Base-by-base conservation (phyloP, 2,113 vertebrate genomes). In the Parus major region DNA sequence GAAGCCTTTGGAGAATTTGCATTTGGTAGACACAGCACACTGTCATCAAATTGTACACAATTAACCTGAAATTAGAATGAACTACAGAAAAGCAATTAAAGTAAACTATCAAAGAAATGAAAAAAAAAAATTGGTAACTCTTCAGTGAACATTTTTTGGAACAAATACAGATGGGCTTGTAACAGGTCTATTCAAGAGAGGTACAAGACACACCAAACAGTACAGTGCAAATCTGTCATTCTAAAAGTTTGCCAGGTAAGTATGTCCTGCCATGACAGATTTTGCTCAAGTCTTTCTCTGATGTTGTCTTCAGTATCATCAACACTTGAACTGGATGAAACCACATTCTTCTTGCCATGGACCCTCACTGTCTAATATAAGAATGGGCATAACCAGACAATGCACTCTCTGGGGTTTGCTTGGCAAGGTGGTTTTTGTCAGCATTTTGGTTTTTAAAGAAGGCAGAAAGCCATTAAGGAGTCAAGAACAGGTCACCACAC, bases 1-100 rank as follows among this genome's bases (percentile, higher is more conserved):
- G 25, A 89, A 76, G 53, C 41, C 78, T 75, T 84, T 3, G 21
- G 53, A 87, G 41, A 87, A 92, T 87, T 82, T 82, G 46, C 63
- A 80, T 90, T 90, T 80, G 27, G 63, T 89, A 85, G 78, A 85
- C 73, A 59, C 24, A 87, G 81, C 23, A 86, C 15, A 82, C 18
- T 63, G 25, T 69, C 78, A 90, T 85, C 59, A 90, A 80, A 59
- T 49, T 46, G n/a, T 57, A 61, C 55, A 77, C 41, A 82, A 91
- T 90, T 94, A 93, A 95, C 59, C 66, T 77, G 81, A 92, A 89
- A 82, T 71, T 46, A 91, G 23, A 92, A 87, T 61, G n/a, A 95
- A 84, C 49, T 72, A 57, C 53, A 93, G 61, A 92, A 82, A 85
- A 15, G 36, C 86, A 92, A 87, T 89, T 85, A 82, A 75, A 84